These are phyloP conservation scores for Tylochromis polylepis DNA, from an alignment of 2,113 vertebrate genomes.

Conservation along the genomic window DNA sequence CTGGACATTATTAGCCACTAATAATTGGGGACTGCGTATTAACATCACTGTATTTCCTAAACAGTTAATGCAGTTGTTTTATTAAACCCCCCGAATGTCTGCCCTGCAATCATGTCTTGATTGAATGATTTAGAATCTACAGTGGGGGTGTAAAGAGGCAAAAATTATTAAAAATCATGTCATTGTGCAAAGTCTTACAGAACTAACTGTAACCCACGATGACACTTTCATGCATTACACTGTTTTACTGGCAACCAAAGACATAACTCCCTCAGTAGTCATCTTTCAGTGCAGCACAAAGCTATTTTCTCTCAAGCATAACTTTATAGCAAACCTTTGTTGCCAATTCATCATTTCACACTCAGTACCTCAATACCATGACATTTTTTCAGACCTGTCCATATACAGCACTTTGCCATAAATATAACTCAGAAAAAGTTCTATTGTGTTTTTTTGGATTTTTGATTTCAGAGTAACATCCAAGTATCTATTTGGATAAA, in stretches of 20 bases:
- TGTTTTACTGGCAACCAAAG: background rate
- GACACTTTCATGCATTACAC: background rate
- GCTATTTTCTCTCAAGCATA: background rate
- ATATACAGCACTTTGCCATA: background rate
- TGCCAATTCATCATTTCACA: background rate
- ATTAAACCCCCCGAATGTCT: background rate
- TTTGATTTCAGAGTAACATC: slow-evolving; percentile 7
- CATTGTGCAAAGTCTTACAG: background rate
- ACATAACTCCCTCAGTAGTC: background rate
- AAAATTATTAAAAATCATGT: background rate
- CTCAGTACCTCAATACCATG: background rate
- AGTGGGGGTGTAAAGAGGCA: background rate
- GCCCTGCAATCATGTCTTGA: background rate
- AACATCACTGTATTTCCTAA: background rate
- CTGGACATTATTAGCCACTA: background rate
- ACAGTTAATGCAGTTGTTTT: background rate
- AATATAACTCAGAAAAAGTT: background rate
- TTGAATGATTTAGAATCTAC: background rate
- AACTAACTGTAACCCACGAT: background rate
- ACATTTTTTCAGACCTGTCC: background rate
- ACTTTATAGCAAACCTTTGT: background rate
- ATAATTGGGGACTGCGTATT: background rate
- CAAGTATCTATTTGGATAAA: slow-evolving; percentile 22
- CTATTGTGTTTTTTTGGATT: background rate
- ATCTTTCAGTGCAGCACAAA: background rate